Base-by-base conservation (phyloP, 2,888 invertebrate species). In the Alitta virens region DNA sequence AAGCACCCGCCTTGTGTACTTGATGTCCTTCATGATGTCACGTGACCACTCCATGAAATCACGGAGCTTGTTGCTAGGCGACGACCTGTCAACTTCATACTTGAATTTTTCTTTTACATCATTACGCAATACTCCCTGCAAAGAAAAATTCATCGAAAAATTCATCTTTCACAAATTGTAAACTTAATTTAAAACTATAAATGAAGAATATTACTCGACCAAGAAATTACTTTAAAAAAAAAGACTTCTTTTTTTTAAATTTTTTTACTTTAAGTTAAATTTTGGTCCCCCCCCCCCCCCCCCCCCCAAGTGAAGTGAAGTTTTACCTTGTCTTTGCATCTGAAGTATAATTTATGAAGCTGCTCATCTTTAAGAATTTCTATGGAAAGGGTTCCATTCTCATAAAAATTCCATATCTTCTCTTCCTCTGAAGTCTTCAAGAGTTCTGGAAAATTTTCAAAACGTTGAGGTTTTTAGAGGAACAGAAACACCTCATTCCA, bases 81-180 rank as follows among this genome's bases (percentile, higher is more conserved):
- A 76, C 0, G 80, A 70, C 3, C 81, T 68, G 63, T 81, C 80
- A 50, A 81, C 80, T 59, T 79, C 78, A 67, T 79, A 81, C 63
- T 81, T 81, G 61, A 81, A 77, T 63, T 78, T 74, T 56, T 81
- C 81, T 63, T 80, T 81, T 53, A 81, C 79, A 61, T 79, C 77
- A 56, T 80, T 77, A 60, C 81, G 67, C 9, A 81, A 65, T 3
- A 79, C 78, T 58, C 73, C 74, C 78, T 79, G 71, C 9, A 60
- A 61, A 51, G 21, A n/a, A 9, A 23, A 52, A 3, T 33, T 33
- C n/a, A n/a, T n/a, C 33, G 33, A 33, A 33, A 33, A 33, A 33
- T n/a, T n/a, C n/a, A n/a, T n/a, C n/a, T n/a, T n/a, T n/a, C n/a
- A n/a, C n/a, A 12, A 14, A 40, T 40, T 40, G 42, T 40, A 12